A percentile compares a stretch with the other conserved stretches of the same genome.
phyloP scores from a whole-genome alignment of 2,888 invertebrate genomes.

The Tetheella fluctuosa region DNA sequence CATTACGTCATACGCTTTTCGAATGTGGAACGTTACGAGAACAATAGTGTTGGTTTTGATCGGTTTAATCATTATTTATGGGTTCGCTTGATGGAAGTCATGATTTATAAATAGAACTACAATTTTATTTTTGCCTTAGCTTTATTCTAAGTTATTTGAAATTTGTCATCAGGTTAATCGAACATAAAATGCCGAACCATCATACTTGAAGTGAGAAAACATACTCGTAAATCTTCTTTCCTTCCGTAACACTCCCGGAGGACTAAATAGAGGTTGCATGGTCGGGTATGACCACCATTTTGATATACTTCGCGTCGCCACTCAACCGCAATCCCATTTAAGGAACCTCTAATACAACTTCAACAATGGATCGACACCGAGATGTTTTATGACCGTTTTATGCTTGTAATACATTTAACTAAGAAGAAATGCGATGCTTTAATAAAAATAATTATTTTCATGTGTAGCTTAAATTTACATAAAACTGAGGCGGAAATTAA shows the following conservation, averaged over 20 bases:
- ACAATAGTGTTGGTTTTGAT: conserved; percentile 15
- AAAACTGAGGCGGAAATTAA: not conserved
- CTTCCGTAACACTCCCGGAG: not conserved
- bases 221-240: too few species aligned
- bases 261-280: not conserved
- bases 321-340: conserved; percentile 47
- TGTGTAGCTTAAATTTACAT: too few species aligned
- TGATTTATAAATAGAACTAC: not conserved
- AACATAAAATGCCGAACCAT: too few species aligned
- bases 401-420: conserved; percentile 10
- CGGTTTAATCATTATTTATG: not conserved
- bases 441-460: not conserved
- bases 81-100: not conserved
- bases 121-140: not conserved
- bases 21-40: conserved; percentile 18
- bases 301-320: conserved; percentile 42
- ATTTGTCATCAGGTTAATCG: too few species aligned
- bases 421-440: not conserved
- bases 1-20: conserved; percentile 35
- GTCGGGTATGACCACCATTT: conserved; percentile 24
- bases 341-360: conserved; percentile 43
- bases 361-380: conserved; percentile 40
- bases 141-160: too few species aligned
- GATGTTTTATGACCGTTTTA: conserved; percentile 44
- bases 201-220: not conserved